These are phyloP conservation scores for Cephus runcator DNA, from an alignment of 2,888 invertebrate genomes.

Conservation along the genomic window DNA sequence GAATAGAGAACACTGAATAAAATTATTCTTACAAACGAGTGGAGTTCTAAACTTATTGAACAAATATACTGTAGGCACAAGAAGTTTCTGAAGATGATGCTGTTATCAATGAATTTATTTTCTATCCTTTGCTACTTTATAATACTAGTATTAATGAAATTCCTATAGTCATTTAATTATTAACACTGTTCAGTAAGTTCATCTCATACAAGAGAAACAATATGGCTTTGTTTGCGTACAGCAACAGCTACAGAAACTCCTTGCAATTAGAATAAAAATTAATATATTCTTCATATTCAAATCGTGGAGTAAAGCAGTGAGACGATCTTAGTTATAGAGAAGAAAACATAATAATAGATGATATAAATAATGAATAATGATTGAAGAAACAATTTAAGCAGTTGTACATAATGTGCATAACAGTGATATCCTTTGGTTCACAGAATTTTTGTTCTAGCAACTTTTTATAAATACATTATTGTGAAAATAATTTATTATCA, in stretches of 20 bases:
- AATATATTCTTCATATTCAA: slow-evolving; percentile 42
- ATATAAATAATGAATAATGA: slow-evolving; percentile 1
- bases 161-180: background rate
- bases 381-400: slow-evolving; percentile 31
- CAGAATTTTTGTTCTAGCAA: slow-evolving; percentile 30
- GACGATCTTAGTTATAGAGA: slow-evolving; percentile 1
- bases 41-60: slow-evolving; percentile 19
- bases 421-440: slow-evolving; percentile 37
- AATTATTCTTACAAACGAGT: slow-evolving; percentile 40
- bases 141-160: slow-evolving; percentile 3
- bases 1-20: slow-evolving; percentile 23
- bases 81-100: slow-evolving; percentile 22
- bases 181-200: background rate
- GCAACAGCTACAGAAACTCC: slow-evolving; percentile 26
- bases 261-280: slow-evolving; percentile 29
- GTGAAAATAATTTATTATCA: slow-evolving; percentile 52
- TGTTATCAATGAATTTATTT: background rate
- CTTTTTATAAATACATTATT: slow-evolving; percentile 53
- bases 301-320: slow-evolving; percentile 16
- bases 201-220: background rate
- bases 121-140: background rate
- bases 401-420: slow-evolving; percentile 59
- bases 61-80: slow-evolving; percentile 30
- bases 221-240: slow-evolving; percentile 11
- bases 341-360: slow-evolving; percentile 1